Conservation (phyloP, 2,797 vertebrate species). For the Xerus rutilus region DNA sequence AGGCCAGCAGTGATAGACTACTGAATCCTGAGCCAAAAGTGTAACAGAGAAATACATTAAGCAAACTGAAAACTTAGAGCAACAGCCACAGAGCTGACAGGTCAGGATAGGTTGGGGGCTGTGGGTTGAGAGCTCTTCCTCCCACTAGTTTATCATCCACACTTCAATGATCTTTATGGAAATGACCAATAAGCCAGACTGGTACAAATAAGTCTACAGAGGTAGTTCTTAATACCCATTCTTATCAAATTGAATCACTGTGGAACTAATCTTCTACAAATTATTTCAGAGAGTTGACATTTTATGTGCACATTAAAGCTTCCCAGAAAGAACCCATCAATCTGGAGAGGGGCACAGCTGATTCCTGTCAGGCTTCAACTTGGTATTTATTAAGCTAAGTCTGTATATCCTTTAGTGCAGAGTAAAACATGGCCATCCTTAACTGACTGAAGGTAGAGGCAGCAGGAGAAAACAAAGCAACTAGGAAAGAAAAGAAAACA, state of each 20-base stretch:
- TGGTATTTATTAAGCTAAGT: constrained; percentile 81
- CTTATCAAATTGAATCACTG: constrained; percentile 87
- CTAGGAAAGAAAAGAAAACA: constrained; percentile 28
- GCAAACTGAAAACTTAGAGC: constrained; percentile 67
- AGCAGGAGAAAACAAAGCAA: constrained; percentile 38
- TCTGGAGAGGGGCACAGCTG: constrained; percentile 73
- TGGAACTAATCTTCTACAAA: constrained; percentile 87
- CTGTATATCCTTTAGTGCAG: constrained; percentile 37
- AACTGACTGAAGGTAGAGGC: constrained; percentile 17
- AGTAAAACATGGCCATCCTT: constrained; percentile 37
- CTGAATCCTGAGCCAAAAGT: constrained; percentile 75
- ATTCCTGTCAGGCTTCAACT: constrained; percentile 76
- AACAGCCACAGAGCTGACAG: constrained; percentile 66
- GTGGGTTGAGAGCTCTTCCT: constrained; percentile 56
- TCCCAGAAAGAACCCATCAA: constrained; percentile 76
- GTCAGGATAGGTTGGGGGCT: neutral
- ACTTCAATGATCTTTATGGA: constrained; percentile 85
- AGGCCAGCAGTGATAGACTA: constrained; percentile 75
- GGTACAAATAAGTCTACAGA: constrained; percentile 84
- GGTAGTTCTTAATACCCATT: constrained; percentile 86
- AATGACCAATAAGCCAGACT: constrained; percentile 79
- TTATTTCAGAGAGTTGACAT: constrained; percentile 87
- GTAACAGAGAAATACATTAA: constrained; percentile 86
- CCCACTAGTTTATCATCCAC: constrained; percentile 84
- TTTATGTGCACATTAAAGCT: constrained; percentile 83